phyloP scores from a whole-genome alignment of 2,113 vertebrate species.

The Gallinago jamesoni region DNA sequence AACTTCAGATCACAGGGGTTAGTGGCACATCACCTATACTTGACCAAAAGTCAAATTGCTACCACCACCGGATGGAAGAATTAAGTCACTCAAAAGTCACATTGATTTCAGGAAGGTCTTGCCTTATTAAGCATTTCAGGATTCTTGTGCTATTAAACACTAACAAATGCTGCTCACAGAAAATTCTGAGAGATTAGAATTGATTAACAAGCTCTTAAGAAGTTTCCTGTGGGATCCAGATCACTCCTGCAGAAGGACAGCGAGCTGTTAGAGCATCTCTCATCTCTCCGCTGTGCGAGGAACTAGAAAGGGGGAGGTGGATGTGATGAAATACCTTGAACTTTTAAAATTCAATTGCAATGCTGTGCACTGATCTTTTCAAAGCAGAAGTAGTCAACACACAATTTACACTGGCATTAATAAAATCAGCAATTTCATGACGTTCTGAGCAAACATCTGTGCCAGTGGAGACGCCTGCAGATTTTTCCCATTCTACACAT shows the following conservation, averaged over 20 bases:
- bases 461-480: rapidly evolving
- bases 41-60: not conserved
- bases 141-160: not conserved
- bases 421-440: not conserved
- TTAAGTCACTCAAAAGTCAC: not conserved
- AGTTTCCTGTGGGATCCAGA: not conserved
- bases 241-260: not conserved
- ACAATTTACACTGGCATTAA: not conserved
- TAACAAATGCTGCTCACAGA: not conserved
- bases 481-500: not conserved
- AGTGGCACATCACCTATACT: not conserved
- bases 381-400: not conserved
- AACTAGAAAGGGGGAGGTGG: not conserved
- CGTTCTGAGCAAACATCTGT: not conserved
- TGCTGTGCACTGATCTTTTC: not conserved
- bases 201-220: not conserved
- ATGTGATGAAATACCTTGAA: not conserved
- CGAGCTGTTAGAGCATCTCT: not conserved
- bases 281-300: not conserved
- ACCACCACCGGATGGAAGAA: not conserved
- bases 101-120: not conserved
- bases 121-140: not conserved
- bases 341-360: not conserved
- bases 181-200: not conserved
- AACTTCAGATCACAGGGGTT: not conserved